These are phyloP conservation scores for Drosophila ercepeae DNA, from an alignment of 1,140 invertebrate species.

Conservation along the genomic window DNA sequence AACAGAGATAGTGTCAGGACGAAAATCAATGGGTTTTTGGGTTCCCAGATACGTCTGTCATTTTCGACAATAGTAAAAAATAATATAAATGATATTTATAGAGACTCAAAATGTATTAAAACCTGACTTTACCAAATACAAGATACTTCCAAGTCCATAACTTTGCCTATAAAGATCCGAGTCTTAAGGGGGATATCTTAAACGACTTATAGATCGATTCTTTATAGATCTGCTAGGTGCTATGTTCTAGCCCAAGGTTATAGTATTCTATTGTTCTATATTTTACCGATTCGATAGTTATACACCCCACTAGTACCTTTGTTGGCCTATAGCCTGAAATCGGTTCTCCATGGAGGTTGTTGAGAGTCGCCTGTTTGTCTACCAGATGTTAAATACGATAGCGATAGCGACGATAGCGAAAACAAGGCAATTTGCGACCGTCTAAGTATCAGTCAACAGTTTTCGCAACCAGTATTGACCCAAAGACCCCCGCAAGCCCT, in stretches of 20 bases:
- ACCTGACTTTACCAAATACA: too few relatives aligned
- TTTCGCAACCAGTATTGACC: slow-evolving; percentile 47
- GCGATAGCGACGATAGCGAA: slow-evolving; percentile 47
- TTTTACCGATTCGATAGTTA: slow-evolving; percentile 1
- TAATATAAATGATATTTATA: not conserved
- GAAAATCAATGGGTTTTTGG: not conserved
- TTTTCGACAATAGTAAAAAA: not conserved
- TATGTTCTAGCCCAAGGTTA: too few relatives aligned
- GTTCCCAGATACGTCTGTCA: slow-evolving; percentile 15
- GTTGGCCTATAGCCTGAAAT: slow-evolving; percentile 31
- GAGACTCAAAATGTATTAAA: not conserved
- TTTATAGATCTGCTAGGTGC: too few relatives aligned
- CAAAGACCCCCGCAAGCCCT: slow-evolving; percentile 5
- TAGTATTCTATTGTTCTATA: not conserved
- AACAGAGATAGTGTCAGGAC: slow-evolving; percentile 20
- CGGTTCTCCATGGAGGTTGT: slow-evolving; percentile 15
- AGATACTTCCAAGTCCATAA: too few relatives aligned
- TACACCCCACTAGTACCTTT: slow-evolving; percentile 13
- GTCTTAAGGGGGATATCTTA: too few relatives aligned
- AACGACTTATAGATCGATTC: too few relatives aligned
- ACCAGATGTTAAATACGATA: slow-evolving; percentile 51
- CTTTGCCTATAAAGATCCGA: too few relatives aligned
- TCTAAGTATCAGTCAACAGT: slow-evolving; percentile 52
- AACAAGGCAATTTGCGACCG: slow-evolving; percentile 49
- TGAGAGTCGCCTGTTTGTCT: slow-evolving; percentile 41